These are phyloP conservation scores for Odocoileus hemionus DNA, from an alignment of 2,113 vertebrate genomes.

Conservation along the genomic window DNA sequence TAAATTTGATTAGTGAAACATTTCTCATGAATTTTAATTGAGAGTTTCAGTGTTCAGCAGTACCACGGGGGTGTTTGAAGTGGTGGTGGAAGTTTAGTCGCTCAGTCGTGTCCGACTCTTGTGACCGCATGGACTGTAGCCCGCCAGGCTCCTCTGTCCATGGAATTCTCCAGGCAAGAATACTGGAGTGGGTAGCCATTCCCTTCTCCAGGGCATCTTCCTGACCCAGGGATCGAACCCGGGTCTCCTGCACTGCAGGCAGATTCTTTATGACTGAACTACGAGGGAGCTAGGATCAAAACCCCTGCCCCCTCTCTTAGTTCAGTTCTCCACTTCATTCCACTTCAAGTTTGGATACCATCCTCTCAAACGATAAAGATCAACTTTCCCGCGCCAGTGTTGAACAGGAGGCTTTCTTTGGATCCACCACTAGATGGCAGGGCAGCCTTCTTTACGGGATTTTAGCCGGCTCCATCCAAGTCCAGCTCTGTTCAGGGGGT, in stretches of 20 bases:
- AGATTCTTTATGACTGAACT: background rate
- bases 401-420: background rate
- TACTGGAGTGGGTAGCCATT: accelerated
- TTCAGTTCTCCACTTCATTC: background rate
- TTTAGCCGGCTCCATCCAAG: accelerated
- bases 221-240: background rate
- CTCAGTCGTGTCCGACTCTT: background rate
- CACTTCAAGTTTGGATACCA: accelerated
- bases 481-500: accelerated
- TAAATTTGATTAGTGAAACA: background rate
- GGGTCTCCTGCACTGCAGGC: background rate
- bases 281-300: background rate
- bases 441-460: background rate
- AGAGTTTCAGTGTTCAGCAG: accelerated
- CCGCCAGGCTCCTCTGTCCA: background rate
- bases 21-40: background rate
- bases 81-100: background rate
- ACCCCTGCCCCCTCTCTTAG: background rate
- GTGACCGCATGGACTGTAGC: accelerated
- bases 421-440: slow-evolving; percentile 2
- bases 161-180: background rate
- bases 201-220: background rate
- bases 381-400: background rate
- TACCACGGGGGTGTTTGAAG: accelerated
- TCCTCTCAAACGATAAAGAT: accelerated